Conservation (phyloP, 2,797 vertebrate genomes). For the Eulemur rubriventer region DNA sequence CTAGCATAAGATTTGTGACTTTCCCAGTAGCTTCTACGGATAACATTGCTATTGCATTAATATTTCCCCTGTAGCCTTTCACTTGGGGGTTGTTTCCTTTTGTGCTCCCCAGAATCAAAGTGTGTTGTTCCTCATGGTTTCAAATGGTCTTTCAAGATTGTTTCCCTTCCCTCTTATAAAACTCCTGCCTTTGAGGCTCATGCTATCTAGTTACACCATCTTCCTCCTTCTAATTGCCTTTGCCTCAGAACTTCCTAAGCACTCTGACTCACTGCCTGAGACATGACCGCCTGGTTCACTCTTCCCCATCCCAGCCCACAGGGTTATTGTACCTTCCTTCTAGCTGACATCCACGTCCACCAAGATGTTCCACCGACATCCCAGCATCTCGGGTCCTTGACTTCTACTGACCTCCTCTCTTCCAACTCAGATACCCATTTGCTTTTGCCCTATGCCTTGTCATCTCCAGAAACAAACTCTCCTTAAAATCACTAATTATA, state of each 20-base stretch:
- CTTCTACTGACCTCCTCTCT: neutral
- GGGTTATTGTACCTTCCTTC: neutral
- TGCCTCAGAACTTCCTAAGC: neutral
- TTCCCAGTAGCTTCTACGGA: neutral
- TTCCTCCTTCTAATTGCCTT: neutral
- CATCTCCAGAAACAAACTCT: neutral
- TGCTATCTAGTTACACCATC: neutral
- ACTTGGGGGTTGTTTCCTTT: neutral
- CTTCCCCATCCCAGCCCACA: neutral
- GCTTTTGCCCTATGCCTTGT: neutral
- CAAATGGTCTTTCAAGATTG: neutral
- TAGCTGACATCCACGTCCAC: neutral
- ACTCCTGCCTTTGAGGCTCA: neutral
- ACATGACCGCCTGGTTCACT: neutral
- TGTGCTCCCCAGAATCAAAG: neutral
- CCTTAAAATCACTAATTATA: neutral
- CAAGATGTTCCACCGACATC: neutral
- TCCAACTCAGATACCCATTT: neutral
- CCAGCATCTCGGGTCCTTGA: neutral
- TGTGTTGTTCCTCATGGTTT: neutral
- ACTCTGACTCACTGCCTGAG: neutral
- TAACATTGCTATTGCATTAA: neutral
- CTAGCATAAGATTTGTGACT: neutral
- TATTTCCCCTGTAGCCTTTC: neutral
- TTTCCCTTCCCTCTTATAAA: neutral